Conservation (phyloP, 2,113 vertebrate genomes). For the Apteryx owenii region DNA sequence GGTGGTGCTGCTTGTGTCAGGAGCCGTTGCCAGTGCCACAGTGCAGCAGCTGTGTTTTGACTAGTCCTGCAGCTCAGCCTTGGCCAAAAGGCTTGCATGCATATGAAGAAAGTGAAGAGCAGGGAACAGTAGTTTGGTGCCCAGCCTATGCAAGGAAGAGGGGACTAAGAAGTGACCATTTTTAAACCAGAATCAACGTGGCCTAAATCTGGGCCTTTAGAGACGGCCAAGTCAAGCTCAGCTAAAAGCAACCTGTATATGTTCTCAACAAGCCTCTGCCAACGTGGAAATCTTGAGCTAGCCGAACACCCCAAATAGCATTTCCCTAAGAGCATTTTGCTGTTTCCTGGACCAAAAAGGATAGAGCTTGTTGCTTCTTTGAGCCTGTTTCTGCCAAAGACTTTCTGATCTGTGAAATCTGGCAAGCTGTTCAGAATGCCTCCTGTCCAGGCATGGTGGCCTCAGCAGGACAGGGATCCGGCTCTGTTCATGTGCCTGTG, state of each 20-base stretch:
- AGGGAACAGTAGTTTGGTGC: neutral
- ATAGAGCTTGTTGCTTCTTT: neutral
- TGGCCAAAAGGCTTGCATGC: accelerated
- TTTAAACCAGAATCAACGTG: neutral
- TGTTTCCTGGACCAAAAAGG: neutral
- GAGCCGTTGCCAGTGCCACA: neutral
- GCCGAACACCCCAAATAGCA: neutral
- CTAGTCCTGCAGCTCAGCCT: neutral
- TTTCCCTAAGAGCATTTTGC: neutral
- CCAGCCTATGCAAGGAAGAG: neutral
- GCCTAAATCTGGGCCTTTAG: neutral
- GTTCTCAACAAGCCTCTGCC: neutral
- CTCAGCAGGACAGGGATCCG: neutral
- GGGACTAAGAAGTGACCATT: neutral
- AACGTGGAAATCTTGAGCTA: neutral
- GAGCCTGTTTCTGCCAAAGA: neutral
- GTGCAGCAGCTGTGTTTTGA: neutral
- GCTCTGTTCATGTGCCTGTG: neutral
- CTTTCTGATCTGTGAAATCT: neutral
- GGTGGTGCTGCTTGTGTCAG: neutral
- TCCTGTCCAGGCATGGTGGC: accelerated
- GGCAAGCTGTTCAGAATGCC: neutral
- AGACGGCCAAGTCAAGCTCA: neutral
- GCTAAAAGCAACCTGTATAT: neutral
- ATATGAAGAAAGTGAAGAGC: neutral